Evolutionary conservation across 1,140 invertebrate genomes (phyloP).

Genomic region (Pantala flavescens): DNA sequence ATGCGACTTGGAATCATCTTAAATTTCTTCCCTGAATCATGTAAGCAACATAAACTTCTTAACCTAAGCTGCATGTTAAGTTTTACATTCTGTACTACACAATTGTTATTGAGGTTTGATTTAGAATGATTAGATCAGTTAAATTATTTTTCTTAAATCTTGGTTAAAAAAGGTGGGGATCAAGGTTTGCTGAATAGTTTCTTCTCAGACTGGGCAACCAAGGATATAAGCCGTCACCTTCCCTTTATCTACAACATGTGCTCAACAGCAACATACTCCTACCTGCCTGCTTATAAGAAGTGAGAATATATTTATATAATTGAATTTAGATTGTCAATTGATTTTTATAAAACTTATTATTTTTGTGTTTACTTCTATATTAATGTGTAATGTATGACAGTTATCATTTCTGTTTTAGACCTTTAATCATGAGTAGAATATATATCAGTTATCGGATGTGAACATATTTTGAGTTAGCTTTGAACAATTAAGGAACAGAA

Average conservation of each 20-base stretch:
- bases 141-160: no score
- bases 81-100: background rate
- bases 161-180: constrained; percentile 57
- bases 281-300: constrained; percentile 95
- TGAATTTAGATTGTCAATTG: no score
- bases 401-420: no score
- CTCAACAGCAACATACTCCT: constrained; percentile 89
- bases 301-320: constrained; percentile 42
- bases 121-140: no score
- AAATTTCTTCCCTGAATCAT: background rate
- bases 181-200: constrained; percentile 90
- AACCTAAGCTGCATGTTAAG: background rate
- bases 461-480: no score
- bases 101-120: no score
- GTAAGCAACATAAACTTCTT: constrained; percentile 15
- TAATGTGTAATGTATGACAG: no score
- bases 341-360: no score
- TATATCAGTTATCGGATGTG: no score
- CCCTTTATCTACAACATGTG: constrained; percentile 98
- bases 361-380: no score
- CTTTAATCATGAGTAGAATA: no score
- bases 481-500: no score
- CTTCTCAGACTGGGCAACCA: constrained; percentile 85
- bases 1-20: background rate
- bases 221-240: constrained; percentile 83